phyloP scores from a whole-genome alignment of 2,888 invertebrate species.

The Archaeoteleia sp. region DNA sequence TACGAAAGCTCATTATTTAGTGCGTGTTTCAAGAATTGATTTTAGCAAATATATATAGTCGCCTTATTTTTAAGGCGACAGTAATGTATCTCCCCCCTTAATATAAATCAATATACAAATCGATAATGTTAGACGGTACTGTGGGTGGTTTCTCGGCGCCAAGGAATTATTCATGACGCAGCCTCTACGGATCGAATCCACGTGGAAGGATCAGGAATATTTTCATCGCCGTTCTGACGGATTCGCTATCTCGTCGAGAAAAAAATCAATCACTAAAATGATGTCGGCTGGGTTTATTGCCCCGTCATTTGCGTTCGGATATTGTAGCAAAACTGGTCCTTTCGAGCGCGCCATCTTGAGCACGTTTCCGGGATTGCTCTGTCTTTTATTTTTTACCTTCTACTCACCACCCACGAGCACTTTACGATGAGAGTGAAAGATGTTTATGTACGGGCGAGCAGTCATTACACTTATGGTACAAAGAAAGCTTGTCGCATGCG shows the following conservation, averaged over 20 bases:
- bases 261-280: no score
- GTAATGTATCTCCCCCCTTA: no score
- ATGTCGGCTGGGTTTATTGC: no score
- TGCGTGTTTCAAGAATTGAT: no score
- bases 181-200: conserved; percentile 12
- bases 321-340: no score
- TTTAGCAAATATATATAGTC: no score
- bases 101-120: conserved; percentile 8
- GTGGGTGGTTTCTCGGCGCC: conserved; percentile 23
- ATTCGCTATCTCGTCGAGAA: conserved; percentile 23
- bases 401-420: conserved; percentile 22
- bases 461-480: neutral
- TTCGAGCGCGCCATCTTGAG: neutral
- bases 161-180: conserved; percentile 11
- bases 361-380: conserved; percentile 5
- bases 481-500: conserved; percentile 5
- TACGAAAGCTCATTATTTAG: no score
- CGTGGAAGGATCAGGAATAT: conserved; percentile 16
- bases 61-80: no score
- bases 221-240: conserved; percentile 27
- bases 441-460: conserved; percentile 7
- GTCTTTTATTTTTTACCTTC: conserved; percentile 3
- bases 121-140: conserved; percentile 5
- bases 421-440: conserved; percentile 29
- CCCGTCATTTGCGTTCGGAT: no score